Evolutionary conservation across 2,113 vertebrate species (phyloP), one percentile per base, ranked within the genome.

Genomic region (Melanocharis versteri): DNA sequence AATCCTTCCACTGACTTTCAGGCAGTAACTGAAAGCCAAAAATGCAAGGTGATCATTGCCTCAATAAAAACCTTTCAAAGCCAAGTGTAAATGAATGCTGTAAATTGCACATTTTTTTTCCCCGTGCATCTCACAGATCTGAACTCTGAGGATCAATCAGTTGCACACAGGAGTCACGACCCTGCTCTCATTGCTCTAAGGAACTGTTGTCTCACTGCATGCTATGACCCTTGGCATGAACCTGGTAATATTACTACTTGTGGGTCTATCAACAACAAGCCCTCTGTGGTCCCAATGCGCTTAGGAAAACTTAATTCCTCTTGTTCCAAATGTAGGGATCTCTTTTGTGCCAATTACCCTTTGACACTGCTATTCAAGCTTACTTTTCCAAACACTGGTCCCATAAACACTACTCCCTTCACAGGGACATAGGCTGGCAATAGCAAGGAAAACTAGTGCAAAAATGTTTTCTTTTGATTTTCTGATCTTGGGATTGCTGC

Each of bases 291-390:
- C 75, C 80, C 94, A 86, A 65, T 66, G 90, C 94, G 95, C 91
- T 89, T 91, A 87, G 70, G 80, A 83, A 91, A 95, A 87, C 92
- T 81, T 92, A 64, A 89, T 97, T 95, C 87, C 83, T 94, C 89
- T 85, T 92, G 84, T 78, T 77, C 91, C 70, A 91, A 91, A 93
- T 24, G 64, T 92, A 85, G 61, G 53, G 69, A 40, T 97, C 92
- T 94, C 88, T 94, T 94, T 92, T 89, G 84, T 94, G 89, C 83
- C 92, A 81, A 80, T 58, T 90, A 89, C 48, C 89, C 95, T 94
- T 93, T 92, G 82, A 87, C 92, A 66, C 39, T 54, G 57, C 83
- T 87, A 47, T 86, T 94, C 71, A 79, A 61, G 68, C 89, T 90
- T 94, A 48, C 60, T 78, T 96, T 87, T 90, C 77, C 70, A 68